Percentiles rank a stretch among this genome's conserved stretches.
Evolutionary conservation across 1,140 invertebrate genomes (phyloP).

Genomic region (Eufriesea mexicana): DNA sequence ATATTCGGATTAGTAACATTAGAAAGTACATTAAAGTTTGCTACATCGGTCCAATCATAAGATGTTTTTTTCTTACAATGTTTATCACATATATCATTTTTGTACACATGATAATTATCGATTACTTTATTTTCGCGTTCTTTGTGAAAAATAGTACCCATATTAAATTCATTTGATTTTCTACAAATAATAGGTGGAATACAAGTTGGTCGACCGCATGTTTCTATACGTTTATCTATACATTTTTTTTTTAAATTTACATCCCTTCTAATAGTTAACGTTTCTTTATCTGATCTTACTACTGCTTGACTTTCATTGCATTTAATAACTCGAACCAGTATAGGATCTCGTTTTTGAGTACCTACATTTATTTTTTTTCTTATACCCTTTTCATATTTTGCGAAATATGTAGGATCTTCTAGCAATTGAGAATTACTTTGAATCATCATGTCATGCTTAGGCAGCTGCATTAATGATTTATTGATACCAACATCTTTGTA

Average conservation of each 20-base stretch:
- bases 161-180: neutral
- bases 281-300: conserved; percentile 34
- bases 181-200: neutral
- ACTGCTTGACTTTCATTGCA: conserved; percentile 20
- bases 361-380: conserved; percentile 18
- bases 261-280: neutral
- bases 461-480: neutral
- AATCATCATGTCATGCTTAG: neutral
- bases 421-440: conserved; percentile 4
- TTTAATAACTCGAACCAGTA: conserved; percentile 47
- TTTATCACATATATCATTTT: conserved; percentile 2
- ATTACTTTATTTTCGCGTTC: neutral
- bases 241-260: neutral
- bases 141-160: neutral
- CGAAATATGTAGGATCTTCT: neutral
- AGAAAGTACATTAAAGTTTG: neutral
- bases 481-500: conserved; percentile 25
- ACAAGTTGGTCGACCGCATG: conserved; percentile 16
- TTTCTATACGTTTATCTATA: neutral
- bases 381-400: neutral
- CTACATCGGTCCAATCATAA: conserved; percentile 30
- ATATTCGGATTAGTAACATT: conserved; percentile 17
- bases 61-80: conserved; percentile 11
- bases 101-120: neutral
- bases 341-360: conserved; percentile 51